phyloP scores from a whole-genome alignment of 1,140 invertebrate genomes.

The Trinorchestia longiramus region DNA sequence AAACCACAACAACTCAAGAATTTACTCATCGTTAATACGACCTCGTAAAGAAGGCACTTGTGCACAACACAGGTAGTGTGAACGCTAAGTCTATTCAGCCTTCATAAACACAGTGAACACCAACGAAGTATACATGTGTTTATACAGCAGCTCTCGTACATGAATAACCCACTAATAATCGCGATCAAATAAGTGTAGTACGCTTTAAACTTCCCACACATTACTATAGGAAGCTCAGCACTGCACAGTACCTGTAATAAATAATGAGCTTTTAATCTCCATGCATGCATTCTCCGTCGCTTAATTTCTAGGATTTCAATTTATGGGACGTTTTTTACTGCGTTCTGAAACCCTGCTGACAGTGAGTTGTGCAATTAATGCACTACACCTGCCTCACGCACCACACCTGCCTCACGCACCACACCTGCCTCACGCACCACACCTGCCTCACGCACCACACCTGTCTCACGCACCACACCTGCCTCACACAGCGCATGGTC shows the following conservation, averaged over 20 bases:
- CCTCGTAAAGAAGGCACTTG: background rate
- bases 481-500: no score
- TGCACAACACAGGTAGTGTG: background rate
- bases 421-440: background rate
- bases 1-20: background rate
- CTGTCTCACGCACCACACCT: no score
- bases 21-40: background rate
- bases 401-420: background rate
- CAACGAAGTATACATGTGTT: background rate
- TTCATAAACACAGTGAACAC: no score
- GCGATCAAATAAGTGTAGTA: background rate
- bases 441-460: background rate
- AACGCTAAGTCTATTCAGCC: background rate
- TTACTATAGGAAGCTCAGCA: background rate
- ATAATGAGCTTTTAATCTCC: background rate
- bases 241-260: background rate
- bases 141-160: background rate
- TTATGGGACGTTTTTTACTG: background rate
- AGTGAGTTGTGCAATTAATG: background rate
- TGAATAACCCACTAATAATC: background rate
- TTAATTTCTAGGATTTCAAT: background rate
- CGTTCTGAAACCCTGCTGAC: background rate
- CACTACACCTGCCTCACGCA: background rate
- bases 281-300: background rate
- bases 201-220: no score